A percentile compares a stretch with the other conserved stretches of the same genome.
These are phyloP conservation scores for Charina bottae DNA, from an alignment of 2,113 vertebrate species.

Conservation along the genomic window DNA sequence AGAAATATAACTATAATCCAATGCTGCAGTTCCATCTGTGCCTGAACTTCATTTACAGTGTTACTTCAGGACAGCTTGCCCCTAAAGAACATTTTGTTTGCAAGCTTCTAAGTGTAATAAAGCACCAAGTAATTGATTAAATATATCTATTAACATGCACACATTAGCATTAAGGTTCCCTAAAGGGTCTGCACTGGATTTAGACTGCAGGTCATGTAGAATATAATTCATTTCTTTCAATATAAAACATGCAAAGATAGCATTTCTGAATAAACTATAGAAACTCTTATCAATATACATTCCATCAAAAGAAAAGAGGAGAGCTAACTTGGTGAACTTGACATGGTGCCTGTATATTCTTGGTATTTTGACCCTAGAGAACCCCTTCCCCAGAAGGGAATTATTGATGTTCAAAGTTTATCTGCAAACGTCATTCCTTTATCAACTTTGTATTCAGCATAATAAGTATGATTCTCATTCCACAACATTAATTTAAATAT, in stretches of 20 bases:
- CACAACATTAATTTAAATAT: neutral
- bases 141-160: slow-evolving; percentile 58
- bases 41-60: slow-evolving; percentile 45
- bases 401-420: slow-evolving; percentile 9
- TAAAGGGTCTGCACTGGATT: slow-evolving; percentile 47
- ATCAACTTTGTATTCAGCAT: neutral
- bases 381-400: neutral
- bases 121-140: slow-evolving; percentile 64
- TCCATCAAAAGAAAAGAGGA: neutral
- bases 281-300: slow-evolving; percentile 21
- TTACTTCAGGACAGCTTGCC: slow-evolving; percentile 55
- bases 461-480: neutral
- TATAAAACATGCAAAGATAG: slow-evolving; percentile 55
- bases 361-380: slow-evolving; percentile 34
- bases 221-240: slow-evolving; percentile 60
- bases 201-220: slow-evolving; percentile 54
- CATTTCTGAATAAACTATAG: slow-evolving; percentile 51
- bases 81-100: slow-evolving; percentile 58
- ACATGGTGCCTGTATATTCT: neutral
- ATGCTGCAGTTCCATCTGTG: slow-evolving; percentile 50
- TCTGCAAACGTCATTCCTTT: slow-evolving; percentile 14
- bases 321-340: slow-evolving; percentile 7
- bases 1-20: slow-evolving; percentile 31
- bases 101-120: slow-evolving; percentile 49
- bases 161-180: slow-evolving; percentile 56